Conservation (phyloP, 2,797 vertebrate species). For the Steatocranus sp. region DNA sequence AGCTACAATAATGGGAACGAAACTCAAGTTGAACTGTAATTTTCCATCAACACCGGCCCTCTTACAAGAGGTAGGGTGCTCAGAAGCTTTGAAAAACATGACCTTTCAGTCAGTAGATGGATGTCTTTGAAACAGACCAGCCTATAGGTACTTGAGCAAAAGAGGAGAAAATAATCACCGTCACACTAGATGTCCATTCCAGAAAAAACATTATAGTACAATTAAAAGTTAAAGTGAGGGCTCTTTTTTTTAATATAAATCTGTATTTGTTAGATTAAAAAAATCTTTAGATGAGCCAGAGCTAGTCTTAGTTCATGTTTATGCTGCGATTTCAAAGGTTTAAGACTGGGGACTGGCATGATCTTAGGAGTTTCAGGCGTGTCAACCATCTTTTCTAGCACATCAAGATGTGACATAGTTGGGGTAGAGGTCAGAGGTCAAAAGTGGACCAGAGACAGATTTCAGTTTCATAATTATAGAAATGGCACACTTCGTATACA, state of each 20-base stretch:
- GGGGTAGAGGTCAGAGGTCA: constrained; percentile 22
- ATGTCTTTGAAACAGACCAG: neutral
- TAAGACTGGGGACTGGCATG: neutral
- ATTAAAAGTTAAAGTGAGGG: constrained; percentile 14
- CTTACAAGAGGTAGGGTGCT: neutral
- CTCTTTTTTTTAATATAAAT: constrained; percentile 13
- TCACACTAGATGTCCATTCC: neutral
- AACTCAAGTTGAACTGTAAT: neutral
- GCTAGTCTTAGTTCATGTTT: constrained; percentile 11
- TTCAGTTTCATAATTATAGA: constrained; percentile 29
- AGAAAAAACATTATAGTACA: neutral
- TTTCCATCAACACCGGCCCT: neutral
- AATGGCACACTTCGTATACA: constrained; percentile 32
- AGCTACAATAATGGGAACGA: neutral
- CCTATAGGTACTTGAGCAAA: neutral
- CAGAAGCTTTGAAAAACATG: neutral
- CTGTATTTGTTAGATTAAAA: neutral
- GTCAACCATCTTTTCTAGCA: neutral
- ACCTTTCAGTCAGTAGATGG: neutral
- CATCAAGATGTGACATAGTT: neutral
- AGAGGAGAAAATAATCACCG: neutral
- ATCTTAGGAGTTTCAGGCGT: neutral
- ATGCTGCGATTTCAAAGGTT: neutral
- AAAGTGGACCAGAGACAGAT: constrained; percentile 20
- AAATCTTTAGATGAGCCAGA: constrained; percentile 10